These are phyloP conservation scores for Rhynchopsitta pachyrhyncha DNA, from an alignment of 2,113 vertebrate species.

Conservation along the genomic window DNA sequence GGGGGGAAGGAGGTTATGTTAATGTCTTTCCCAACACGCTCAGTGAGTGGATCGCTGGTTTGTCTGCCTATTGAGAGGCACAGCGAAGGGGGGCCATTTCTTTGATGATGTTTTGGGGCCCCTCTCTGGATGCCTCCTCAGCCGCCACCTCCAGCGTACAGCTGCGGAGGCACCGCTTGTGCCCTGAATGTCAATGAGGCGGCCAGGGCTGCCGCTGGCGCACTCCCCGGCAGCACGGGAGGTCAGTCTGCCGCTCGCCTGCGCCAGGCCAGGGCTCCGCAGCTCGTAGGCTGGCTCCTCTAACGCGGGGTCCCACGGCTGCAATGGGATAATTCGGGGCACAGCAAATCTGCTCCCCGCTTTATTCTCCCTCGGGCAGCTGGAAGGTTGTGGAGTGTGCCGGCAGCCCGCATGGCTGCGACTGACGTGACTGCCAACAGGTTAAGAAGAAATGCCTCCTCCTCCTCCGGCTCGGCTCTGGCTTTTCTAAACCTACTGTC, in stretches of 20 bases:
- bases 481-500: constrained; percentile 69
- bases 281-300: not conserved
- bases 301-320: not conserved
- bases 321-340: constrained; percentile 12
- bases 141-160: constrained; percentile 79
- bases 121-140: constrained; percentile 77
- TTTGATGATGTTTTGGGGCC: constrained; percentile 73
- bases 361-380: constrained; percentile 66
- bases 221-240: constrained; percentile 70
- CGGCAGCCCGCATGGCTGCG: not conserved
- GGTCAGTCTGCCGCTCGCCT: constrained; percentile 63
- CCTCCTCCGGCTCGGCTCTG: constrained; percentile 45
- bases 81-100: constrained; percentile 67
- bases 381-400: constrained; percentile 56
- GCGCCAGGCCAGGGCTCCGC: not conserved
- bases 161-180: constrained; percentile 79
- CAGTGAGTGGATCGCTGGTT: constrained; percentile 47
- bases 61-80: constrained; percentile 63
- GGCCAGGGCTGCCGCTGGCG: constrained; percentile 54
- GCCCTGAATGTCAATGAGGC: constrained; percentile 86
- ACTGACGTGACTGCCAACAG: constrained; percentile 80
- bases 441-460: constrained; percentile 70
- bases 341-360: constrained; percentile 21
- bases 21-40: constrained; percentile 54
- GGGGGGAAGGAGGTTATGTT: not conserved